Evolutionary conservation across 2,888 invertebrate species (phyloP).

Genomic region (Mythimna albipuncta): DNA sequence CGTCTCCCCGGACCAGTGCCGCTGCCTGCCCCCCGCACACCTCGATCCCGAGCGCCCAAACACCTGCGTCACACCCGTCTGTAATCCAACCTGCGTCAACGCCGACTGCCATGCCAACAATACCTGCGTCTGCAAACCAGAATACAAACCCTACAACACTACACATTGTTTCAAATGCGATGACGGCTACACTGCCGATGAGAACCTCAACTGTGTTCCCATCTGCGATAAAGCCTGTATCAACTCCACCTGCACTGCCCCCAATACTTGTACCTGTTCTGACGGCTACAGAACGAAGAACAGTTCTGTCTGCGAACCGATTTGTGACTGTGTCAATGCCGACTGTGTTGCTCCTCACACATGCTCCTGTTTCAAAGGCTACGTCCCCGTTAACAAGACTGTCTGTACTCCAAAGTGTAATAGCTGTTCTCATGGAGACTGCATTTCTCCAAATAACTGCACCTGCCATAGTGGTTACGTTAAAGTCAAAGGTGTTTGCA

Average conservation of each 20-base stretch:
- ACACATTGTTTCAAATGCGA: constrained; percentile 78
- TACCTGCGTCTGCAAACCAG: constrained; percentile 76
- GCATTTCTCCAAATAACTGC: constrained; percentile 81
- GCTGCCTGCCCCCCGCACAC: constrained; percentile 76
- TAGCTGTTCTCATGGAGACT: constrained; percentile 70
- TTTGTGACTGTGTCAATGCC: constrained; percentile 87
- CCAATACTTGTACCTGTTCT: constrained; percentile 73
- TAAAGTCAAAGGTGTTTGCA: constrained; percentile 51
- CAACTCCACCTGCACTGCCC: constrained; percentile 72
- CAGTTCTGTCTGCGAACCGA: constrained; percentile 67
- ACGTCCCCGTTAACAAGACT: constrained; percentile 52
- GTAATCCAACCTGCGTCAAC: constrained; percentile 78
- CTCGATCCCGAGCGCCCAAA: constrained; percentile 76
- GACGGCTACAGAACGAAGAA: constrained; percentile 69
- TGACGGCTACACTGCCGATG: constrained; percentile 66
- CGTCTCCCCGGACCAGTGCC: constrained; percentile 79
- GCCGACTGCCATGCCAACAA: constrained; percentile 77
- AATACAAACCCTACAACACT: constrained; percentile 73
- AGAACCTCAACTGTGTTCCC: constrained; percentile 67
- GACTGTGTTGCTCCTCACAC: constrained; percentile 79
- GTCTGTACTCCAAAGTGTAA: constrained; percentile 66
- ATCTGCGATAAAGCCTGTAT: constrained; percentile 62
- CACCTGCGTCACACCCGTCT: constrained; percentile 76
- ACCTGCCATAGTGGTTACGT: constrained; percentile 81
- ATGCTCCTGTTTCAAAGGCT: constrained; percentile 85